These are phyloP conservation scores for Phrixothrix hirtus DNA, from an alignment of 2,888 invertebrate species.

Conservation along the genomic window DNA sequence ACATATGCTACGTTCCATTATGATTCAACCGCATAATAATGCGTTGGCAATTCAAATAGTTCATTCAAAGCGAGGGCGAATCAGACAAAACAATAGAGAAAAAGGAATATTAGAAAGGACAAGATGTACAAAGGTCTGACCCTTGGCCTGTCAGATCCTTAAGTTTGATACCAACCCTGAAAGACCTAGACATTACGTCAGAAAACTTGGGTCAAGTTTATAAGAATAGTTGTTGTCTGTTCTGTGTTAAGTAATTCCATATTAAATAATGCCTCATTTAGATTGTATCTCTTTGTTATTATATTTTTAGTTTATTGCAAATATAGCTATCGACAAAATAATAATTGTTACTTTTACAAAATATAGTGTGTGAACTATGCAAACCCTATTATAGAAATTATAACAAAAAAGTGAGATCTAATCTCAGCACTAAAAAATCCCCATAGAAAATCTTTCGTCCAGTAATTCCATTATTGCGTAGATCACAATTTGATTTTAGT, in stretches of 20 bases:
- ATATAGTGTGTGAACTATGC: no score
- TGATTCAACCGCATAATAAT: not conserved
- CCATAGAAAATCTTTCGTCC: constrained; percentile 35
- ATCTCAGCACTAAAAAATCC: constrained; percentile 38
- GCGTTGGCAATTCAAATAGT: constrained; percentile 8
- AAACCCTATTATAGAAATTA: constrained; percentile 13
- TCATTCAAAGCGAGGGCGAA: constrained; percentile 33
- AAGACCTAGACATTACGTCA: constrained; percentile 41
- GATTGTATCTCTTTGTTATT: no score
- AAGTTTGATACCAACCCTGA: constrained; percentile 43
- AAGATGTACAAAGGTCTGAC: constrained; percentile 43
- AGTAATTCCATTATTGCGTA: constrained; percentile 35
- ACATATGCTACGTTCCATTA: no score
- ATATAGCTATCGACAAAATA: no score
- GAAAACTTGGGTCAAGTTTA: constrained; percentile 30
- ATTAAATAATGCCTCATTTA: not conserved
- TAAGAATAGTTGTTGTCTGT: constrained; percentile 2
- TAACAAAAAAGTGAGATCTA: constrained; percentile 32
- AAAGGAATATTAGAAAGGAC: constrained; percentile 38
- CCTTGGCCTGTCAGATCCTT: constrained; percentile 46
- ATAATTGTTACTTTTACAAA: no score
- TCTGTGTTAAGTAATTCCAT: not conserved
- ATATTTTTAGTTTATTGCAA: no score
- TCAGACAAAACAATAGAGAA: constrained; percentile 34
- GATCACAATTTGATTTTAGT: constrained; percentile 36